A percentile compares a stretch with the other conserved stretches of the same genome.
These are phyloP conservation scores for Eristalis tenax DNA, from an alignment of 2,888 invertebrate species.

Conservation along the genomic window DNA sequence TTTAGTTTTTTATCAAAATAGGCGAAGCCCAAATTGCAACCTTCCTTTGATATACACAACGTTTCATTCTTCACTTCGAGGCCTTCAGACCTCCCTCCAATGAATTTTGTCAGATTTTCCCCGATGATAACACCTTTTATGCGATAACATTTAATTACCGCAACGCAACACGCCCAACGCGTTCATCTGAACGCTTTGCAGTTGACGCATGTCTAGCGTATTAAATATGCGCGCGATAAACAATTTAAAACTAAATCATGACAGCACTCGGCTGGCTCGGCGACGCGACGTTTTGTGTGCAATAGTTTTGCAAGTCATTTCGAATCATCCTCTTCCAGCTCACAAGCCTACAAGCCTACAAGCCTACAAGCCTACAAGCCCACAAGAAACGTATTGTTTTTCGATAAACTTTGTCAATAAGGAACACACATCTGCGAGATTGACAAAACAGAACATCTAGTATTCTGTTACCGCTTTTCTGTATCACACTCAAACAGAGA, in stretches of 20 bases:
- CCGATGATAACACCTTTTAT: not conserved
- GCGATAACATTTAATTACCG: not conserved
- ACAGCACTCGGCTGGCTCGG: not conserved
- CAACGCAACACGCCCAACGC: not conserved
- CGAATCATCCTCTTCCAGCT: not conserved
- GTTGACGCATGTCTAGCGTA: not conserved
- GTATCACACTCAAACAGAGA: not conserved
- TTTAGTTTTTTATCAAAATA: not conserved
- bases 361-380: not conserved
- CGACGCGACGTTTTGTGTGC: not conserved
- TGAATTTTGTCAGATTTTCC: not conserved
- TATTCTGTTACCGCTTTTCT: not conserved
- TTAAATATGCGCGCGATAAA: not conserved
- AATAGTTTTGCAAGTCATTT: not conserved
- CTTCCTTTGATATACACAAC: too few species aligned
- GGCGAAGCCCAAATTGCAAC: not conserved
- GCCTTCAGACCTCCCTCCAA: not conserved
- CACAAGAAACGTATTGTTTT: not conserved
- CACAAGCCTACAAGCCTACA: not conserved
- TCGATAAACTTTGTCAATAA: not conserved
- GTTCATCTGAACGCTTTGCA: not conserved
- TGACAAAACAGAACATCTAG: not conserved
- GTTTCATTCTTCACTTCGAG: not conserved
- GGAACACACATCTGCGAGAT: not conserved
- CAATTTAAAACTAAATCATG: not conserved